Percentiles rank a stretch among this genome's conserved stretches.
phyloP scores from a whole-genome alignment of 2,113 vertebrate species.

The Prietella phreatophila region DNA sequence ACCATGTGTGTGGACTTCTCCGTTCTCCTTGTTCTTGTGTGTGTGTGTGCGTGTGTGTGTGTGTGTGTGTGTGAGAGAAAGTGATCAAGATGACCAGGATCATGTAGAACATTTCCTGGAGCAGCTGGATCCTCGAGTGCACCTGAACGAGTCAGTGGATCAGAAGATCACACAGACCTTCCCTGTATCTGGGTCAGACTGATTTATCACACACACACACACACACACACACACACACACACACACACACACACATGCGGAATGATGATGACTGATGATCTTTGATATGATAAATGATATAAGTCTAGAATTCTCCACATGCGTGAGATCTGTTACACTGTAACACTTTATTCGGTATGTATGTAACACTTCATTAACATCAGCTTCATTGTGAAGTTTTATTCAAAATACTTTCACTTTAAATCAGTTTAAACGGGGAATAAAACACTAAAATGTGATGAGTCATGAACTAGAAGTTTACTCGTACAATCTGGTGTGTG shows the following conservation, averaged over 20 bases:
- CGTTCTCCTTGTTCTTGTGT: too few species aligned
- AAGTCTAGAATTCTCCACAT: not conserved
- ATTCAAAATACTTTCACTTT: not conserved
- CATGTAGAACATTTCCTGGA: conserved; percentile 89
- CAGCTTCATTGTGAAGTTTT: not conserved
- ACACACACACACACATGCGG: not conserved
- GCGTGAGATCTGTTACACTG: too few species aligned
- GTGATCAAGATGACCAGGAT: conserved; percentile 85
- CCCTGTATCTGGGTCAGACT: conserved; percentile 75
- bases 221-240: not conserved
- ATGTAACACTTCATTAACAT: not conserved
- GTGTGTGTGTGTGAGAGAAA: conserved; percentile 69
- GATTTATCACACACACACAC: conserved; percentile 13
- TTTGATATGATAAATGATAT: not conserved
- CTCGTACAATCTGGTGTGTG: not conserved
- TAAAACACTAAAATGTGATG: not conserved
- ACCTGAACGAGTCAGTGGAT: conserved; percentile 94
- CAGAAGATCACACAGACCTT: conserved; percentile 85
- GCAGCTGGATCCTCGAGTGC: conserved; percentile 84
- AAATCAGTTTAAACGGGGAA: not conserved
- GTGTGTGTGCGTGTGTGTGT: too few species aligned
- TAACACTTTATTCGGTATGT: too few species aligned
- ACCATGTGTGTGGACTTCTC: too few species aligned
- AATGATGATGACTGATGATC: not conserved
- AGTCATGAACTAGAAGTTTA: not conserved